Base-by-base conservation (phyloP, 2,888 invertebrate species). In the Camptogramma bilineatum region DNA sequence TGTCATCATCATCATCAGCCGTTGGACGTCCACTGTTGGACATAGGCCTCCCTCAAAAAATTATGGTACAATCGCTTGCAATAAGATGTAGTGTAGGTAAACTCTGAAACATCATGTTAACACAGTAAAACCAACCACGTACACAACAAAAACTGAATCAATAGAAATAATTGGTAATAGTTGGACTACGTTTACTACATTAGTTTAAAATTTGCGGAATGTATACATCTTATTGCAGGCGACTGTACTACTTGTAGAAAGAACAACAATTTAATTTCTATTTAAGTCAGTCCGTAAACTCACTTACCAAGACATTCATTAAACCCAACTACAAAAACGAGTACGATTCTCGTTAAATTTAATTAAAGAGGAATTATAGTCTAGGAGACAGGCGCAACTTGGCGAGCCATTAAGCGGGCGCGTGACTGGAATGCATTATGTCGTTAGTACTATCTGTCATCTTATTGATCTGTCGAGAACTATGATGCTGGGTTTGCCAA, bases 371-470 rank as follows among this genome's bases (percentile, higher is more conserved):
- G 24, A 57, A 57, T 57, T 57, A 51, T 51, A 51, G 51, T 16
- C 17, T 31, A 16, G 44, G 44, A 44, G 44, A 44, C 44, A 16
- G 44, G 7, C 16, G 16, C 56, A 42, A 19, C 58, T 51, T 17
- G 21, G 39, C 51, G 17, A 24, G 50, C 42, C 58, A 58, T 58
- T 58, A 58, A 28, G 34, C 13, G 4, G n/a, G 50, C 18, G 18
- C 58, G 51, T 58, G 58, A 50, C 58, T 44, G 24, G 58, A 51
- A 58, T 58, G 28, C 44, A 4, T 34, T 16, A 50, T 28, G 51
- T n/a, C 58, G 18, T 58, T 51, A 44, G 24, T 51, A 58, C 51
- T 58, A 51, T 51, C 58, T 48, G 56, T 50, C 39, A 17, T 4
- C 2, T 17, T 17, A 44, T 16, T 17, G 44, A 44, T 44, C 44